A percentile compares a stretch with the other conserved stretches of the same genome.
phyloP scores from a whole-genome alignment of 2,113 vertebrate genomes.

The Etheostoma cragini region DNA sequence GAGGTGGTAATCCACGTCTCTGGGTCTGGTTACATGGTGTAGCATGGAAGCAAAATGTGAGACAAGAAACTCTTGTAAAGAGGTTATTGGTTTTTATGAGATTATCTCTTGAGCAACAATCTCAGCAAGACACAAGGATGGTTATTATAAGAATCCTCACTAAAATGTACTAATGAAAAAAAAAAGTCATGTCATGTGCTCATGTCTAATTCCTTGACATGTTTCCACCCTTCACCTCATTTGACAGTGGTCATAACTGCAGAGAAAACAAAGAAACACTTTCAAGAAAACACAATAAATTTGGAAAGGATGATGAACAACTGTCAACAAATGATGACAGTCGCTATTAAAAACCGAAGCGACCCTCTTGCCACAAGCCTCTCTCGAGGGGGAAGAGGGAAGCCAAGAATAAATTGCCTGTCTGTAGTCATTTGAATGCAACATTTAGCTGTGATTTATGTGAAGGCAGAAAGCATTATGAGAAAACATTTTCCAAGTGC shows the following conservation, averaged over 20 bases:
- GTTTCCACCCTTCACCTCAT: conserved; percentile 69
- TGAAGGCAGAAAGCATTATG: conserved; percentile 81
- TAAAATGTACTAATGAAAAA: conserved; percentile 15
- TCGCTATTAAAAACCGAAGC: conserved; percentile 72
- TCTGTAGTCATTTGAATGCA: conserved; percentile 86
- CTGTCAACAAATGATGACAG: conserved; percentile 83
- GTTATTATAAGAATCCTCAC: conserved; percentile 33
- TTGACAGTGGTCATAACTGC: conserved; percentile 60
- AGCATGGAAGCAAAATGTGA: conserved; percentile 29
- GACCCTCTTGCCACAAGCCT: conserved; percentile 64
- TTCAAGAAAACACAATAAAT: conserved; percentile 73
- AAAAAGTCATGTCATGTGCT: conserved; percentile 35
- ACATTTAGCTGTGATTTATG: conserved; percentile 87
- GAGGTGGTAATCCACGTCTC: conserved; percentile 7
- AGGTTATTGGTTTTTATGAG: conserved; percentile 27
- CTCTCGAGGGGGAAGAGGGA: conserved; percentile 52
- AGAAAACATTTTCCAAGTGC: conserved; percentile 85
- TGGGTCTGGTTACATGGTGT: conserved; percentile 18
- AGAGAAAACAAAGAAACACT: conserved; percentile 63
- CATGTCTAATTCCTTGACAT: conserved; percentile 55
- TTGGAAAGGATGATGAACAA: conserved; percentile 77
- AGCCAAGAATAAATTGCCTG: conserved; percentile 85
- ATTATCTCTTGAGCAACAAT: conserved; percentile 26
- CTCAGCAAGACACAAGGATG: conserved; percentile 23
- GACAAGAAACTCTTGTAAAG: conserved; percentile 24